These are phyloP conservation scores for Hippopotamyrus pictus DNA, from an alignment of 2,797 vertebrate species.

Conservation along the genomic window DNA sequence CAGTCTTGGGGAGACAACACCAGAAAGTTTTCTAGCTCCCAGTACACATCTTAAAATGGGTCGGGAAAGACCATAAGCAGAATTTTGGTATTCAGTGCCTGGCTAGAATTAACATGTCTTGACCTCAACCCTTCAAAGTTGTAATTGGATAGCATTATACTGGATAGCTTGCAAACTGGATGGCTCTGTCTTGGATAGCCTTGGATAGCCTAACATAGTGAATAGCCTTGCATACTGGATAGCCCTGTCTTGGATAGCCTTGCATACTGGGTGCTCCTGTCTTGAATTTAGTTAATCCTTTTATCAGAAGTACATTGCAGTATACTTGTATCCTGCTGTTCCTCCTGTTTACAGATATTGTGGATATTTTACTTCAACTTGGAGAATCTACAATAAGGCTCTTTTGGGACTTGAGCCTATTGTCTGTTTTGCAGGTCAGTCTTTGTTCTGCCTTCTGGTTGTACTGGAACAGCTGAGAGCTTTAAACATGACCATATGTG, in stretches of 20 bases:
- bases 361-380: background rate
- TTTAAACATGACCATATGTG: background rate
- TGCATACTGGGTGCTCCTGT: background rate
- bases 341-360: background rate
- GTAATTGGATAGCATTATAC: background rate
- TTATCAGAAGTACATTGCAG: background rate
- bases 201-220: background rate
- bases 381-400: background rate
- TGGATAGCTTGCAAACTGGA: background rate
- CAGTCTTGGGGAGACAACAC: background rate
- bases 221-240: background rate
- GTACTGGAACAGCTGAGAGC: background rate
- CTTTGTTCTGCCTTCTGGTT: background rate
- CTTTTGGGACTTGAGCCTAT: background rate
- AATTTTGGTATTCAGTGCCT: background rate
- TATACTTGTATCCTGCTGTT: background rate
- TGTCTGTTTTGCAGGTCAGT: background rate
- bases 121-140: background rate
- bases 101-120: background rate
- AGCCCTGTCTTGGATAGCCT: background rate
- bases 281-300: background rate
- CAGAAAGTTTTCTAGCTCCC: background rate
- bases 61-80: background rate
- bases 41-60: background rate
- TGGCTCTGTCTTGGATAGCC: background rate